These are phyloP conservation scores for Drosophila quadrilineata DNA, from an alignment of 1,140 invertebrate species.

Conservation along the genomic window DNA sequence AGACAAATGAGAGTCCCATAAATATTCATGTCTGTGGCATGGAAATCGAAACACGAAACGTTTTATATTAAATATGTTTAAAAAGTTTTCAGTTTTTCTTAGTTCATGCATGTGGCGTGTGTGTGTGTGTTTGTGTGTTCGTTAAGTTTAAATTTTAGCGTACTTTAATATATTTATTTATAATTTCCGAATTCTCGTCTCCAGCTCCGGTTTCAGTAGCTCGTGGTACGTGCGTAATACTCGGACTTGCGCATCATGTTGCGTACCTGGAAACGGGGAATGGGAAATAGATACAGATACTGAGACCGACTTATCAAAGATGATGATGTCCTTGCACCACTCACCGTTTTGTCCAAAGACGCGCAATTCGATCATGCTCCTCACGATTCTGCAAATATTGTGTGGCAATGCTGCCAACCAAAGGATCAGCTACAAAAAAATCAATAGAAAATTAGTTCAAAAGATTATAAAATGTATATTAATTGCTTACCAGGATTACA, in stretches of 20 bases:
- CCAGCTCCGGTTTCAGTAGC: constrained; percentile 63
- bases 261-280: constrained; percentile 54
- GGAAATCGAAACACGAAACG: constrained; percentile 4
- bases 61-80: constrained; percentile 34
- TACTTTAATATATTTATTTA: constrained; percentile 78
- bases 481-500: constrained; percentile 93
- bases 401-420: constrained; percentile 98
- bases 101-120: constrained; percentile 20
- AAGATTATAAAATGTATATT: not conserved
- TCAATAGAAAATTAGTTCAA: not conserved
- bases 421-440: constrained; percentile 90
- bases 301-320: not conserved
- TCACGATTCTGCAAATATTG: constrained; percentile 98
- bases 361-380: constrained; percentile 98
- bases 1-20: constrained; percentile 5
- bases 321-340: no score
- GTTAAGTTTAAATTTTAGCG: constrained; percentile 64
- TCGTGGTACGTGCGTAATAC: constrained; percentile 63
- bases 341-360: constrained; percentile 99
- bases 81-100: constrained; percentile 35
- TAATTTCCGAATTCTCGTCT: constrained; percentile 74
- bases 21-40: not conserved
- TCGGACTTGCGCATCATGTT: constrained; percentile 77
- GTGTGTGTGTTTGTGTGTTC: constrained; percentile 33
- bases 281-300: not conserved